A percentile compares a stretch with the other conserved stretches of the same genome.
phyloP scores from a whole-genome alignment of 2,113 vertebrate genomes.

The Hyperoodon ampullatus region DNA sequence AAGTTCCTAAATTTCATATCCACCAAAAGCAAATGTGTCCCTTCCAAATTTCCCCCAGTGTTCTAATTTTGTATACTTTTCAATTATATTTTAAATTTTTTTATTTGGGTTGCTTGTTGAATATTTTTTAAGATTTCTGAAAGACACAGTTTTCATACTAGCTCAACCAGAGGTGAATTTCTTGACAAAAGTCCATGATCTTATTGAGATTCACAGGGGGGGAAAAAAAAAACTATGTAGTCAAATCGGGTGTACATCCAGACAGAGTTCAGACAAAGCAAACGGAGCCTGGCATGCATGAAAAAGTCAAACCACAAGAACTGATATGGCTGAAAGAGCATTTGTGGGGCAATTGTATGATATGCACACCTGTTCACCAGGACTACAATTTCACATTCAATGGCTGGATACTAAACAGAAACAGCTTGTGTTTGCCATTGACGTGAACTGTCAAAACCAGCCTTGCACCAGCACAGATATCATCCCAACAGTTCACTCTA shows the following conservation, averaged over 20 bases:
- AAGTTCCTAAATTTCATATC: constrained; percentile 24
- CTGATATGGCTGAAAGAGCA: background rate
- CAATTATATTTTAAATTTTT: background rate
- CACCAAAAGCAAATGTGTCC: background rate
- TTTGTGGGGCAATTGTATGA: background rate
- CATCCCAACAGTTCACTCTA: background rate
- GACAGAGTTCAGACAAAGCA: constrained; percentile 49
- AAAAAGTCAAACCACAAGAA: constrained; percentile 58
- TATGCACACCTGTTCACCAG: constrained; percentile 51
- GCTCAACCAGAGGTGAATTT: background rate
- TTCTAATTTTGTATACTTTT: background rate
- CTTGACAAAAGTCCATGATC: background rate
- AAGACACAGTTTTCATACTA: background rate
- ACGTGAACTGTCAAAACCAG: background rate
- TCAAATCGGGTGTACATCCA: background rate
- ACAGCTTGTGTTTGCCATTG: background rate
- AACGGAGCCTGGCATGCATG: constrained; percentile 10
- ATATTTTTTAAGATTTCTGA: constrained; percentile 21
- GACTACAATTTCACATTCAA: background rate
- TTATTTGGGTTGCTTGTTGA: background rate
- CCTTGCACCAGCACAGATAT: background rate
- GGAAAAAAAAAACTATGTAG: background rate
- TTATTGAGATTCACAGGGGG: background rate
- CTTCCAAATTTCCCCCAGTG: background rate
- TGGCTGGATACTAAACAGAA: background rate